phyloP scores from a whole-genome alignment of 2,113 vertebrate genomes.

The Pangasianodon gigas region DNA sequence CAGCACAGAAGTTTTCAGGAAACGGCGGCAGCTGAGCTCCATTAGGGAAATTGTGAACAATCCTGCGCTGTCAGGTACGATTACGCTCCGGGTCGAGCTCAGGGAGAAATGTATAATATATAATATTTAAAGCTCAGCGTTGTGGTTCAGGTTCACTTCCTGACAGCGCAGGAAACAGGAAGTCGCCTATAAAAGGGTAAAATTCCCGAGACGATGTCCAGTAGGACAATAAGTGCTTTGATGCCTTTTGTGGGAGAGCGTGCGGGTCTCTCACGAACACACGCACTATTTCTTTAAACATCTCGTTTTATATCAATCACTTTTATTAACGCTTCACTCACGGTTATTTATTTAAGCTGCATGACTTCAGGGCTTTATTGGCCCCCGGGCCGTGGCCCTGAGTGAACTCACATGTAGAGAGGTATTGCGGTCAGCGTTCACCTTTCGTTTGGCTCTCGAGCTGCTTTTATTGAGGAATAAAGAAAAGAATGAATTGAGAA shows the following conservation, averaged over 20 bases:
- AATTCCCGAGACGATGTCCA: conserved; percentile 44
- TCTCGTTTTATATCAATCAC: conserved; percentile 45
- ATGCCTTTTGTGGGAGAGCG: conserved; percentile 68
- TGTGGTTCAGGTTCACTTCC: conserved; percentile 61
- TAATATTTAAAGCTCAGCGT: conserved; percentile 18
- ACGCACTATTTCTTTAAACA: conserved; percentile 63
- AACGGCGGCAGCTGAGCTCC: conserved; percentile 75
- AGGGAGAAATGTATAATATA: conserved; percentile 46
- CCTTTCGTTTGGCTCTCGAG: background rate
- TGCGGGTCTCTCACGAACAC: conserved; percentile 69
- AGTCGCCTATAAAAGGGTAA: conserved; percentile 64
- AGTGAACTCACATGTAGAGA: conserved; percentile 15
- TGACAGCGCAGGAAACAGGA: conserved; percentile 59
- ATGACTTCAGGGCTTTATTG: conserved; percentile 28
- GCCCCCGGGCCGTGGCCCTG: conserved; percentile 18
- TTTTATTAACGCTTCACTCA: conserved; percentile 39
- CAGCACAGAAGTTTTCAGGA: conserved; percentile 66
- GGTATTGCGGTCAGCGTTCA: background rate
- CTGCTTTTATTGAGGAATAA: background rate
- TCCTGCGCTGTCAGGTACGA: conserved; percentile 67
- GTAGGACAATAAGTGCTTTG: conserved; percentile 73
- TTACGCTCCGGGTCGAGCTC: conserved; percentile 53
- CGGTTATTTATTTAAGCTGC: conserved; percentile 60
- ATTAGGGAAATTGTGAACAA: conserved; percentile 69
- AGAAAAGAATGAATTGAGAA: background rate